Conservation (phyloP, 2,113 vertebrate genomes). For the Poeciliopsis retropinna region DNA sequence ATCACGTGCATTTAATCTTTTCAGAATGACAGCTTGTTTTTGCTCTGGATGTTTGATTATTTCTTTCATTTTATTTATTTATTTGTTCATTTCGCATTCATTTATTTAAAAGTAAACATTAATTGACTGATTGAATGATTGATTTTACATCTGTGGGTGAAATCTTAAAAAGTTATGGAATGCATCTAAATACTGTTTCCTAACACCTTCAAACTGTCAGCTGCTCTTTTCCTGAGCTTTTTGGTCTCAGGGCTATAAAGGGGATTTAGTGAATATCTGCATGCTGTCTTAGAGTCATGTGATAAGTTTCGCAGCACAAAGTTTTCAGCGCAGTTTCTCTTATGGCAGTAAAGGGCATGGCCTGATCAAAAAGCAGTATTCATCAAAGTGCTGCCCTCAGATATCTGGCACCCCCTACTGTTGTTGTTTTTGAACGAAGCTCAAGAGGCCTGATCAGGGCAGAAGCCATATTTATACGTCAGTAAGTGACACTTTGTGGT, state of each 20-base stretch:
- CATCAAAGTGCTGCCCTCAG: constrained; percentile 59
- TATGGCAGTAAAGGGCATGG: constrained; percentile 43
- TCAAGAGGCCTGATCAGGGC: not conserved
- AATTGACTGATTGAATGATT: too few relatives aligned
- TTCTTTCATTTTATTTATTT: too few relatives aligned
- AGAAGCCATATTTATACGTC: not conserved
- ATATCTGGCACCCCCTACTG: constrained; percentile 76
- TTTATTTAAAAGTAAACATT: too few relatives aligned
- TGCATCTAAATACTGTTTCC: too few relatives aligned
- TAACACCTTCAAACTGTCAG: too few relatives aligned
- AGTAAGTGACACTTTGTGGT: not conserved
- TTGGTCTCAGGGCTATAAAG: not conserved
- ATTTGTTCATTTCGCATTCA: too few relatives aligned
- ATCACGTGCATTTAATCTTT: too few relatives aligned
- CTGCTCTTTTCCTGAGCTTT: not conserved
- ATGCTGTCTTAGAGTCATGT: not conserved
- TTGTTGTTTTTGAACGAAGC: constrained; percentile 50
- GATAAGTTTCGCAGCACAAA: not conserved
- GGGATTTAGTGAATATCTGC: constrained; percentile 3
- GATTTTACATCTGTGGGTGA: too few relatives aligned
- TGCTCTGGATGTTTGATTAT: too few relatives aligned
- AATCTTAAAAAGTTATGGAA: too few relatives aligned
- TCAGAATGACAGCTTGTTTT: too few relatives aligned
- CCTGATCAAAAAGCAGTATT: constrained; percentile 29
- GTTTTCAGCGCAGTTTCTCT: not conserved